phyloP scores from a whole-genome alignment of 2,113 vertebrate genomes.

The Paralichthys olivaceus region DNA sequence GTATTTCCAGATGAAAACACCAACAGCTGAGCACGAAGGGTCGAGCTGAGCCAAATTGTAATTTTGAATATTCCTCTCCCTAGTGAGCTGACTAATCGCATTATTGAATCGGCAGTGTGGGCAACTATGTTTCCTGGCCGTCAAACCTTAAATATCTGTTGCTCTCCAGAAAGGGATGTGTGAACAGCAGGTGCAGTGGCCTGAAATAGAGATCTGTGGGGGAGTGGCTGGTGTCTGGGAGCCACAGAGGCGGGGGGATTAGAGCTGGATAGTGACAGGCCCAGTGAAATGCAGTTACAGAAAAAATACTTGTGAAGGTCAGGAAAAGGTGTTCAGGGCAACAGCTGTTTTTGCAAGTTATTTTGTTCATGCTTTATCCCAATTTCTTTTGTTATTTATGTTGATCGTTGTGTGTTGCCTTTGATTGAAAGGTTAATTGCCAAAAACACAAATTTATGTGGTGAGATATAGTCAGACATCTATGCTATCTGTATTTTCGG shows the following conservation, averaged over 20 bases:
- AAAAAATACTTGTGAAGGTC: constrained; percentile 37
- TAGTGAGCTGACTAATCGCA: constrained; percentile 26
- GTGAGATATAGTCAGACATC: no score
- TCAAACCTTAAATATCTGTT: constrained; percentile 58
- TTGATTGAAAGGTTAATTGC: neutral
- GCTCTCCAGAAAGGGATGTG: constrained; percentile 69
- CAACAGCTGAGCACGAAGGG: neutral
- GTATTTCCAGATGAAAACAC: constrained; percentile 8
- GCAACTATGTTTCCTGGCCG: constrained; percentile 22
- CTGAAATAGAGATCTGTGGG: constrained; percentile 80
- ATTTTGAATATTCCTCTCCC: constrained; percentile 6
- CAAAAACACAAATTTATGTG: neutral
- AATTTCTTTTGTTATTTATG: neutral
- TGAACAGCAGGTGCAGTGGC: constrained; percentile 80
- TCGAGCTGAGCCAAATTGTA: neutral
- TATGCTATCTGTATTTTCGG: neutral
- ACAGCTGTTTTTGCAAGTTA: constrained; percentile 11
- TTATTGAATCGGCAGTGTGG: constrained; percentile 19
- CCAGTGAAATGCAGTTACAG: constrained; percentile 26
- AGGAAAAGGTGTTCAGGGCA: constrained; percentile 12
- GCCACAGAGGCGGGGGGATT: constrained; percentile 46
- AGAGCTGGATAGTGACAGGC: constrained; percentile 31
- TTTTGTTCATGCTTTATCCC: neutral
- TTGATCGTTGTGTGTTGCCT: neutral
- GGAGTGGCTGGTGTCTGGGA: constrained; percentile 34